These are phyloP conservation scores for Perizoma flavofasciatum DNA, from an alignment of 2,888 invertebrate genomes.

Conservation along the genomic window DNA sequence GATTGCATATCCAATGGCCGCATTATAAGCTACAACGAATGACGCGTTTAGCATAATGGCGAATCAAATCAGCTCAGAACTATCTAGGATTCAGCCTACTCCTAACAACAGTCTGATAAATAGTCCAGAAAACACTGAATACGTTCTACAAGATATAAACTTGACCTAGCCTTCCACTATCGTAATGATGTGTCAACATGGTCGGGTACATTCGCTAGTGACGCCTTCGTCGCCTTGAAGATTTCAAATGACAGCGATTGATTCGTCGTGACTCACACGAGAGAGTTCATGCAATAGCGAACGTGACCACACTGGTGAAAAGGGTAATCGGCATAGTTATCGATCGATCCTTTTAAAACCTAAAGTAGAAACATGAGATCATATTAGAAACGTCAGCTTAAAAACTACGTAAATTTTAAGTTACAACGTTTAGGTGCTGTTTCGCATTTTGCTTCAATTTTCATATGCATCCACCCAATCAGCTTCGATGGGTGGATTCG, in stretches of 20 bases:
- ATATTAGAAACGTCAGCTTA: background rate
- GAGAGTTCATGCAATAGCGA: constrained; percentile 27
- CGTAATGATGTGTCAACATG: constrained; percentile 3
- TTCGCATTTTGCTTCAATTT: no score
- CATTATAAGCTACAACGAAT: no score
- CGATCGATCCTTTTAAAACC: constrained; percentile 26
- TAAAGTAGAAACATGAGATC: no score
- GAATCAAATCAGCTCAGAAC: no score
- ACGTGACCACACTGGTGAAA: constrained; percentile 34
- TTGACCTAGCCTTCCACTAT: constrained; percentile 10
- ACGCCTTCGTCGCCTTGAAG: constrained; percentile 17
- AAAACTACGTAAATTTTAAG: no score
- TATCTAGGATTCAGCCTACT: no score
- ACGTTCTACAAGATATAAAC: background rate
- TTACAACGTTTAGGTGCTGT: no score
- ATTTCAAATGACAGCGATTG: constrained; percentile 22
- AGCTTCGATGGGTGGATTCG: no score
- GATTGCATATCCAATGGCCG: background rate
- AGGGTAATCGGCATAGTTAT: constrained; percentile 38
- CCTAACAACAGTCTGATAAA: no score
- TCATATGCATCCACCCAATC: no score
- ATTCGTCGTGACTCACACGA: constrained; percentile 29
- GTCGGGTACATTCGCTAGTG: constrained; percentile 2
- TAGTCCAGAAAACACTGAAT: background rate
- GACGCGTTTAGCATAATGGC: no score